phyloP scores from a whole-genome alignment of 2,797 vertebrate species.

The Sphaeramia orbicularis region DNA sequence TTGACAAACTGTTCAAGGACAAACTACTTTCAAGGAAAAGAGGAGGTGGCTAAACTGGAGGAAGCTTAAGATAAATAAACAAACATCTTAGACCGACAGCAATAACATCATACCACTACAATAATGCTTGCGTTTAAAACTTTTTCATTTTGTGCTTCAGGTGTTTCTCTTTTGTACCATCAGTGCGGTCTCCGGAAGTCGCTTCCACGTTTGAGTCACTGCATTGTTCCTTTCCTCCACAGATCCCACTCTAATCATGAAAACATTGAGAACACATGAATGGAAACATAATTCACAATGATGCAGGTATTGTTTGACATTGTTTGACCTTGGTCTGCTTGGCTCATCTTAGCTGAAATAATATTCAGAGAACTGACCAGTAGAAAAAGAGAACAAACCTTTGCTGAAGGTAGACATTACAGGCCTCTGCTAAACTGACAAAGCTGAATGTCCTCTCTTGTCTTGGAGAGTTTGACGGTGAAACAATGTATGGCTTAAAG shows the following conservation, averaged over 20 bases:
- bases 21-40: too few relatives aligned
- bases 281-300: constrained; percentile 3
- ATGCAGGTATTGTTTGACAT: neutral
- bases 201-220: constrained; percentile 53
- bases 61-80: too few relatives aligned
- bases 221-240: constrained; percentile 58
- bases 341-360: neutral
- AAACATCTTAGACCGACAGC: neutral
- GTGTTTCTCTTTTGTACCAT: constrained; percentile 9
- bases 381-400: constrained; percentile 54
- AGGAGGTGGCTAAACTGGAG: too few relatives aligned
- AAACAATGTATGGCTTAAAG: constrained; percentile 40
- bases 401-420: constrained; percentile 68
- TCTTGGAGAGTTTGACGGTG: constrained; percentile 11
- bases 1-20: too few relatives aligned
- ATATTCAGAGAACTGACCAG: too few relatives aligned
- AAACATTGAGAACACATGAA: constrained; percentile 40
- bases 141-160: neutral
- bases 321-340: neutral
- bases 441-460: constrained; percentile 22
- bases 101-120: neutral
- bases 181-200: constrained; percentile 49
- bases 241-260: constrained; percentile 54
- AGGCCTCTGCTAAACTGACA: constrained; percentile 54
- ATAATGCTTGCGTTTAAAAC: neutral